Conservation (phyloP, 1,140 invertebrate species). For the Magallana ariakensis region DNA sequence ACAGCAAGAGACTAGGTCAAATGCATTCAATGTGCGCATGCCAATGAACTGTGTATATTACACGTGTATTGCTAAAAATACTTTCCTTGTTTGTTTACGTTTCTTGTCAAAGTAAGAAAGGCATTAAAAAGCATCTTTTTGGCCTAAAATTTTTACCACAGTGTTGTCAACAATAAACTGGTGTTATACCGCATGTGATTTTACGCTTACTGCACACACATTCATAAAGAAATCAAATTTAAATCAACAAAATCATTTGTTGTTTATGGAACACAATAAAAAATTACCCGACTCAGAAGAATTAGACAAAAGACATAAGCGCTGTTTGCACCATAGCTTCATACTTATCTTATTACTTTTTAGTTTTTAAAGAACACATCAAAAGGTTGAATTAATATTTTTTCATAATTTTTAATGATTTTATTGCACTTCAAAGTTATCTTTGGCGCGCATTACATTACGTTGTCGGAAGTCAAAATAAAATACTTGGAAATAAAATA, state of each 20-base stretch:
- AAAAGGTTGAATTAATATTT: neutral
- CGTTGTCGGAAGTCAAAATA: conserved; percentile 53
- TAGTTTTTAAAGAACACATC: neutral
- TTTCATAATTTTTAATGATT: neutral
- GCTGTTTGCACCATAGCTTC: neutral
- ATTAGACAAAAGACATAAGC: neutral
- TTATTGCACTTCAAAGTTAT: conserved; percentile 34
- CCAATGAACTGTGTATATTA: neutral
- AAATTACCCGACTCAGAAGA: neutral
- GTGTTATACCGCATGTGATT: neutral
- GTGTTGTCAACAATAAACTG: neutral
- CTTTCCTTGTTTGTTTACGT: neutral
- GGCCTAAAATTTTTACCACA: neutral
- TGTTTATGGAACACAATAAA: conserved; percentile 7
- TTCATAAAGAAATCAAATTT: conserved; percentile 2
- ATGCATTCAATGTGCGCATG: neutral
- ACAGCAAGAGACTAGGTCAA: neutral
- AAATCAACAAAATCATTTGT: neutral
- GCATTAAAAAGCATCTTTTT: neutral
- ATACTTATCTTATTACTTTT: neutral
- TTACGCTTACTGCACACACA: neutral
- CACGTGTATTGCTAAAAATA: conserved; percentile 21
- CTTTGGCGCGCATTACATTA: conserved; percentile 54
- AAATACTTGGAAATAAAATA: neutral
- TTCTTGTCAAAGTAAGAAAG: neutral